Evolutionary conservation across 2,113 vertebrate species (phyloP).

Genomic region (Pteropus alecto): DNA sequence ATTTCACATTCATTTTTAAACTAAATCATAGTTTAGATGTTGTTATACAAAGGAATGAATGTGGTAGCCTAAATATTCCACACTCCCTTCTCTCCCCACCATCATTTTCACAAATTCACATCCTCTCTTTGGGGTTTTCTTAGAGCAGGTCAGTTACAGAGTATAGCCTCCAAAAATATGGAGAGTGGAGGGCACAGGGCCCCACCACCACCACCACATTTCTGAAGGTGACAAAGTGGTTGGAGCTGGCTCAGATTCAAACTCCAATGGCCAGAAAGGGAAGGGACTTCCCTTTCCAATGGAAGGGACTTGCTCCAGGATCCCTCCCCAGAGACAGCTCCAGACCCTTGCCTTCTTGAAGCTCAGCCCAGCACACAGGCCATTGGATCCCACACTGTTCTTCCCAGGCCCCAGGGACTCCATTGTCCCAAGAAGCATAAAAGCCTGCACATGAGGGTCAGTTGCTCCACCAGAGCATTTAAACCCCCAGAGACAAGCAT

Average conservation of each 20-base stretch:
- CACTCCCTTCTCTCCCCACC: background rate
- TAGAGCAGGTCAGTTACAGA: background rate
- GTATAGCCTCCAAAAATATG: background rate
- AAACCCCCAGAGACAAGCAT: background rate
- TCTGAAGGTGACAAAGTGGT: background rate
- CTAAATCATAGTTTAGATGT: background rate
- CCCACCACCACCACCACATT: background rate
- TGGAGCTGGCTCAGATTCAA: background rate
- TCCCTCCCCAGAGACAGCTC: background rate
- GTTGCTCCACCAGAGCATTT: background rate
- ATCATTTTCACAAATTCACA: background rate
- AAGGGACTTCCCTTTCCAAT: background rate
- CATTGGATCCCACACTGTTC: background rate
- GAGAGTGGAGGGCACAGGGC: background rate
- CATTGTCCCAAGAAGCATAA: background rate
- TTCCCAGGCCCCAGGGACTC: background rate
- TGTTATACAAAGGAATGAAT: background rate
- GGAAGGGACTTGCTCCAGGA: background rate
- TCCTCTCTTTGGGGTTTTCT: constrained; percentile 4
- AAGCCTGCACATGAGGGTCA: background rate
- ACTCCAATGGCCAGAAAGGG: background rate
- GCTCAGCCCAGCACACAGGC: background rate
- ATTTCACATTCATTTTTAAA: background rate
- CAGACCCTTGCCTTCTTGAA: background rate
- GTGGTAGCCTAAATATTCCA: background rate